These are phyloP conservation scores for Pyrocoelia pectoralis DNA, from an alignment of 2,888 invertebrate genomes.

Conservation along the genomic window DNA sequence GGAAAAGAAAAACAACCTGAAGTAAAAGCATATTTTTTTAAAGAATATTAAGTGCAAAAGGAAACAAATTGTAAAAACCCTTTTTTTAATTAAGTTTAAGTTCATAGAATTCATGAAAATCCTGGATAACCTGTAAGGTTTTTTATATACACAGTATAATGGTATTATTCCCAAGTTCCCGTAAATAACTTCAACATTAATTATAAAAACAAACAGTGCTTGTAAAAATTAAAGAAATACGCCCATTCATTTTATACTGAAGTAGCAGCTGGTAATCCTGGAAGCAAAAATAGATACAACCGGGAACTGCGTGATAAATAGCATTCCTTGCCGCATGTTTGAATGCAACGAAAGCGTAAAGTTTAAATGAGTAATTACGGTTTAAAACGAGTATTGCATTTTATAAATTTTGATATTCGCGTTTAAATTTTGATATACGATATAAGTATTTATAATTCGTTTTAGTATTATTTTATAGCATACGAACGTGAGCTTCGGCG, in stretches of 20 bases:
- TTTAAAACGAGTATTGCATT: constrained; percentile 8
- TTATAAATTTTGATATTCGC: constrained; percentile 9
- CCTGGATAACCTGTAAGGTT: neutral
- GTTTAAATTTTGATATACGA: constrained; percentile 3
- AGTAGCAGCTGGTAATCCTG: constrained; percentile 26
- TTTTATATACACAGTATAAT: neutral
- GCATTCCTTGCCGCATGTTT: constrained; percentile 34
- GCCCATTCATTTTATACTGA: constrained; percentile 30
- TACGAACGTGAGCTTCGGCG: neutral
- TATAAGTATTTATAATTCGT: neutral
- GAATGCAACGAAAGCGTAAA: constrained; percentile 26
- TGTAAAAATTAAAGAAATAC: constrained; percentile 31
- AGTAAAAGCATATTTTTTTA: too few relatives aligned
- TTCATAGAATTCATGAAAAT: constrained; percentile 6
- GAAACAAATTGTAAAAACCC: neutral
- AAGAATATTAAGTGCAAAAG: neutral
- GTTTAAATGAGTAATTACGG: constrained; percentile 31
- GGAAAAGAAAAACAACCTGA: neutral
- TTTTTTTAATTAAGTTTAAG: constrained; percentile 8
- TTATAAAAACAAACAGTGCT: constrained; percentile 27
- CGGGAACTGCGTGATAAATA: constrained; percentile 33
- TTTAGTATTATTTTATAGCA: neutral
- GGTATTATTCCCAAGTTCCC: constrained; percentile 15
- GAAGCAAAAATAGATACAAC: constrained; percentile 29
- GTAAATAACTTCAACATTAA: constrained; percentile 25